These are phyloP conservation scores for Eurystomus glaucurus DNA, from an alignment of 2,797 vertebrate species.

Conservation along the genomic window DNA sequence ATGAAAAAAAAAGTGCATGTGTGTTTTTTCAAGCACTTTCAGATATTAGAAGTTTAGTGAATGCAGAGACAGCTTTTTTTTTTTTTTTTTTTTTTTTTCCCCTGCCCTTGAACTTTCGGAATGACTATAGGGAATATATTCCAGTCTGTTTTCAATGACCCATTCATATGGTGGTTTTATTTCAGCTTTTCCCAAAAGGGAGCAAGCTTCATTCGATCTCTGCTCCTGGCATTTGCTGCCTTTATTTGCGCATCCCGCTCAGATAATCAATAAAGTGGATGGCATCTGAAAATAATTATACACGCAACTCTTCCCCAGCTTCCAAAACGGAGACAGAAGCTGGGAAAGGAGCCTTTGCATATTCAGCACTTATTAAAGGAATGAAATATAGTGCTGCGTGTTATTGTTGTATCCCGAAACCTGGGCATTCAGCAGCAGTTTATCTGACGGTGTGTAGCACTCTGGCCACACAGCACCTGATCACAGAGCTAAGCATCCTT, in stretches of 20 bases:
- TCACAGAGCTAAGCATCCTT: neutral
- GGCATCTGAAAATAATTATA: conserved; percentile 53
- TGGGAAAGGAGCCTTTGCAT: conserved; percentile 64
- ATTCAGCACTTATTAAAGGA: conserved; percentile 69
- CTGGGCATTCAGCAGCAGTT: conserved; percentile 13
- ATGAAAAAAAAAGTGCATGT: conserved; percentile 7
- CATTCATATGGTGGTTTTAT: conserved; percentile 21
- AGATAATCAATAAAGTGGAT: conserved; percentile 39
- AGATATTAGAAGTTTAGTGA: conserved; percentile 62
- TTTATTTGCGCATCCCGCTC: conserved; percentile 18
- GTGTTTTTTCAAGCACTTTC: conserved; percentile 50
- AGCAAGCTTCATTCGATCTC: neutral
- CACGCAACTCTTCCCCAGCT: neutral
- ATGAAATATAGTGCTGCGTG: conserved; percentile 26
- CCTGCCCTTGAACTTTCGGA: conserved; percentile 56
- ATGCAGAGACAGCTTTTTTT: neutral
- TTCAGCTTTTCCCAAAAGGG: conserved; percentile 34
- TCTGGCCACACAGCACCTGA: neutral
- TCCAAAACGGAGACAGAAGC: conserved; percentile 55
- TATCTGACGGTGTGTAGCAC: neutral
- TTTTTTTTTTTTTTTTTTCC: neutral
- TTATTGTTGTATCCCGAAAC: conserved; percentile 16
- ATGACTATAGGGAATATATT: conserved; percentile 51
- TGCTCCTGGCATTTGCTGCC: conserved; percentile 25
- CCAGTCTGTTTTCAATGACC: conserved; percentile 50